Conservation (phyloP, 2,888 invertebrate genomes). For the Tetropium fuscum region DNA sequence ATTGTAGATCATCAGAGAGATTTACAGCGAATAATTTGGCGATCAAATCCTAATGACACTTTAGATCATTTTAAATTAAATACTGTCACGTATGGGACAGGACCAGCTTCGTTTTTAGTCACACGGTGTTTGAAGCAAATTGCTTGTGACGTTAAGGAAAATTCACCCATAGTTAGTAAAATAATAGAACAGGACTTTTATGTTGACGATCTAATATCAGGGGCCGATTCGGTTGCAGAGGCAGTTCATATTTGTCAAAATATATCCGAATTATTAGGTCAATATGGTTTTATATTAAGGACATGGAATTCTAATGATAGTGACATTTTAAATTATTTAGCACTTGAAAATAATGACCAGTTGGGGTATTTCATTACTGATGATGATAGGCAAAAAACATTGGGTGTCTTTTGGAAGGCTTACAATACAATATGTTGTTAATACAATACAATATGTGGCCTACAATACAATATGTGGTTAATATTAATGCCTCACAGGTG, state of each 20-base stretch:
- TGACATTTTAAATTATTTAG: constrained; percentile 2
- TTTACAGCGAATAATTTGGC: constrained; percentile 56
- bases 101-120: constrained; percentile 19
- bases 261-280: constrained; percentile 1
- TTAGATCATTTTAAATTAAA: constrained; percentile 26
- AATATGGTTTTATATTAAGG: constrained; percentile 7
- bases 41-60: constrained; percentile 19
- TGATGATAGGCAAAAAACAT: constrained; percentile 17
- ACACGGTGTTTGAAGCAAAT: constrained; percentile 3
- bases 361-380: not conserved
- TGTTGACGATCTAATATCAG: not conserved
- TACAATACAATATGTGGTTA: constrained; percentile 9
- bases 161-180: not conserved
- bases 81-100: constrained; percentile 29
- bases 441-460: no score
- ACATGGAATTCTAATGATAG: constrained; percentile 18
- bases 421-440: no score
- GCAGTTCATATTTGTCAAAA: not conserved
- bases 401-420: constrained; percentile 19
- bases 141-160: not conserved
- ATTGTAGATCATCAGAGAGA: constrained; percentile 42
- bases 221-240: not conserved
- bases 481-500: not conserved
- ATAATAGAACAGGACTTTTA: not conserved
- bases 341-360: not conserved